Evolutionary conservation across 2,888 invertebrate genomes (phyloP), one percentile per base, ranked within the genome.

Genomic region (Megaustenia siamemsis): DNA sequence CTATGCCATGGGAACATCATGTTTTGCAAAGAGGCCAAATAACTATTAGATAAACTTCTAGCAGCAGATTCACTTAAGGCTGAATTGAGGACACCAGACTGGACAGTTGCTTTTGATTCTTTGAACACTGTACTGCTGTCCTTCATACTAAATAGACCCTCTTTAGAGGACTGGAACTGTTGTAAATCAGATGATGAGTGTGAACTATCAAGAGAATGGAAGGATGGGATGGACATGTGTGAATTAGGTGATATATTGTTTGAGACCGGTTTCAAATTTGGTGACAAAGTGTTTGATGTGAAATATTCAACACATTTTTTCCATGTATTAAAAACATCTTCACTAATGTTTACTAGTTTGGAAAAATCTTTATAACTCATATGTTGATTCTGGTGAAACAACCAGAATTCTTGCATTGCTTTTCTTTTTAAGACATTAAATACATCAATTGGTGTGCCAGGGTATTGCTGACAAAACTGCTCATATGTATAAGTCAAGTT

Each of bases 381-480:
- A 38, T 85, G 80, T n/a, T 76, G 60, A 56, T 85, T 85, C 56
- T 85, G 85, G 40, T 81, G 60, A 32, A 75, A 85, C 56, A 85
- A 66, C 81, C 81, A 81, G 53, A 85, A 85, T 24, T 85, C 85
- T 69, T 85, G 85, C 81, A 85, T 81, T 38, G 63, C 81, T 56
- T 81, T 85, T 63, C 75, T 71, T 40, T 85, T 85, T 21, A 81
- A 60, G 21, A 56, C 68, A 79, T 85, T 86, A 66, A 86, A 87
- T 49, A 80, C 79, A 38, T 86, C 85, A 68, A 80, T 43, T 10
- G 87, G 66, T 56, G 80, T 80, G 28, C 79, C 75, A 32, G 86
- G 83, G 71, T 83, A 86, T 35, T 81, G 79, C 71, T 84, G 82
- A 49, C 84, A 76, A 73, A 87, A 87, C 66, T 86, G 86, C 38